Base-by-base conservation (phyloP, 2,113 vertebrate species). In the Ahaetulla prasina region DNA sequence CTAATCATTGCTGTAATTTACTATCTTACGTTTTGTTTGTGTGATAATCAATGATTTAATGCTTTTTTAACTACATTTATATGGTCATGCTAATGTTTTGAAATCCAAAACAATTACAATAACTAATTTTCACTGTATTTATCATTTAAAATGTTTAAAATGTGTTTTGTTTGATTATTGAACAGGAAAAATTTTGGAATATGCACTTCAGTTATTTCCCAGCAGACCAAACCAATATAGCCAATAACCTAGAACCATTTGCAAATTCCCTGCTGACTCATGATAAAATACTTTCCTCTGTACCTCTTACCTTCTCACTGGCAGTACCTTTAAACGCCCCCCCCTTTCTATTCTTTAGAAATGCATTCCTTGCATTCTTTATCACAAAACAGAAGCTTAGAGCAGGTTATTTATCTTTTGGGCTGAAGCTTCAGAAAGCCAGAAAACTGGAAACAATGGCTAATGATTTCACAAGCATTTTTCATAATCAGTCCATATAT, bases 11-110 rank as follows among this genome's bases (percentile, higher is more conserved):
- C 14, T 91, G 90, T 30, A 4, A 91, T 54, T 92, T 68, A 92
- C 11, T 54, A 3, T 7, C 22, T 93, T 8, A 35, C 30, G 8
- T 60, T 90, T 3, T 89, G 22, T 85, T 93, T 91, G n/a, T 91
- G 91, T 93, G 68, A 45, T 89, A 91, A 85, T 84, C 84, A 93
- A 84, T 93, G 90, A 91, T 93, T 85, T 85, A 91, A 88, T 93
- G 68, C n/a, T 45, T 60, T 89, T 35, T 91, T 91, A 93, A 53
- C 63, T 74, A 53, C 25, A 1, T 14, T 11, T 60, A 89, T 23
- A 8, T 60, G 7, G 25, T 10, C 20, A n/a, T 91, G 92, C 27
- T 85, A 57, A 35, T 2, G 53, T 85, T 87, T 30, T 89, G 68
- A 49, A 74, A 85, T 88, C 45, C 2, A 68, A 96, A 94, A 84